phyloP scores from a whole-genome alignment of 2,888 invertebrate genomes.

The Teleogryllus oceanicus region DNA sequence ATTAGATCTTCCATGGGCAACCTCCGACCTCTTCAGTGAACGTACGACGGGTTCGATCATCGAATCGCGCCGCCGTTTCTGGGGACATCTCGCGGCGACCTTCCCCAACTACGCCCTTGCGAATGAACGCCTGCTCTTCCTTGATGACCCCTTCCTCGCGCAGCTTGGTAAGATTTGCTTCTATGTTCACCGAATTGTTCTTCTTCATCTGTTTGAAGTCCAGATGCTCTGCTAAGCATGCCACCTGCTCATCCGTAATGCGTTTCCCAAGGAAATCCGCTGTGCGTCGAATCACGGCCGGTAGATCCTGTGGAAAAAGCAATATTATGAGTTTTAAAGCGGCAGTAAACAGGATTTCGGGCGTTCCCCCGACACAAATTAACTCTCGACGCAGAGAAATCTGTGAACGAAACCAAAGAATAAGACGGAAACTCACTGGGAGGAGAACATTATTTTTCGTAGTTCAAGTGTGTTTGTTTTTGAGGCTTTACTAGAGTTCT shows the following conservation, averaged over 20 bases:
- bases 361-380: too few relatives aligned
- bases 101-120: not conserved
- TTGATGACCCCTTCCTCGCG: slow-evolving; percentile 35
- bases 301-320: slow-evolving; percentile 46
- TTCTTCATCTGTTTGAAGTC: slow-evolving; percentile 53
- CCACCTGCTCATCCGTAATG: slow-evolving; percentile 46
- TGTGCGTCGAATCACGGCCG: slow-evolving; percentile 47
- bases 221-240: slow-evolving; percentile 48
- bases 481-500: too few relatives aligned
- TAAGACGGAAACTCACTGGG: too few relatives aligned
- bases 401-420: too few relatives aligned
- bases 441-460: too few relatives aligned
- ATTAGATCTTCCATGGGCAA: not conserved
- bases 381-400: too few relatives aligned
- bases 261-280: slow-evolving; percentile 48
- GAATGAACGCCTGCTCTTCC: not conserved
- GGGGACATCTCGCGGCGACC: not conserved
- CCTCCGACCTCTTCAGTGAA: not conserved
- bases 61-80: not conserved
- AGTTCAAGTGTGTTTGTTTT: too few relatives aligned
- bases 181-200: slow-evolving; percentile 51
- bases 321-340: too few relatives aligned
- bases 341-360: too few relatives aligned
- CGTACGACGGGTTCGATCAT: not conserved
- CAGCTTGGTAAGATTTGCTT: slow-evolving; percentile 29